Evolutionary conservation across 2,888 invertebrate genomes (phyloP).

Genomic region (Pocota personata): DNA sequence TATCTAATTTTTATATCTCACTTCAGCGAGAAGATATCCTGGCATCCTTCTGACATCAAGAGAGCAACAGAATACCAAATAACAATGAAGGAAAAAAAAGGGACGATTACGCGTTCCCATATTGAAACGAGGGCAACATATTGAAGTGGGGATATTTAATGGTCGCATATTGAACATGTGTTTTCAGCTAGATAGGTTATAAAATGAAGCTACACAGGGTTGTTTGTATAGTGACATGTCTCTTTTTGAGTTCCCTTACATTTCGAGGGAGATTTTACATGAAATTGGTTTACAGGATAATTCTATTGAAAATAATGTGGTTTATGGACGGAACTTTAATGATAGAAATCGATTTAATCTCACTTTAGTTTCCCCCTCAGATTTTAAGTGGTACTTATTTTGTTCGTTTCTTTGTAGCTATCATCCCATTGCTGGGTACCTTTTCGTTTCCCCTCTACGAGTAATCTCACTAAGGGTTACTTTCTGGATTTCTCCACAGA

Average conservation of each 20-base stretch:
- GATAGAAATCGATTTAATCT: slow-evolving; percentile 27
- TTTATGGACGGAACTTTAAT: slow-evolving; percentile 32
- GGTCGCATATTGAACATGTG: slow-evolving; percentile 54
- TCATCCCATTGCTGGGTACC: too few species aligned
- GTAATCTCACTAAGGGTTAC: too few species aligned
- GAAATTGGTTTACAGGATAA: slow-evolving; percentile 50
- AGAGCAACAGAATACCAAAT: slow-evolving; percentile 4
- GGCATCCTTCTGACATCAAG: neutral
- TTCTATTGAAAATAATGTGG: slow-evolving; percentile 39
- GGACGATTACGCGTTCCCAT: slow-evolving; percentile 23
- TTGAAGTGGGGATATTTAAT: slow-evolving; percentile 41
- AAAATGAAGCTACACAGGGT: slow-evolving; percentile 27
- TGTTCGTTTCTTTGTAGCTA: too few species aligned
- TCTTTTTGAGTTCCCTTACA: neutral
- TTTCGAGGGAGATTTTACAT: slow-evolving; percentile 22
- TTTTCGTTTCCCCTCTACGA: too few species aligned
- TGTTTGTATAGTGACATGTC: slow-evolving; percentile 14
- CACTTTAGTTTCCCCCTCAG: neutral
- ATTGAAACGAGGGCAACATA: slow-evolving; percentile 36
- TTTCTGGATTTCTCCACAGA: too few species aligned
- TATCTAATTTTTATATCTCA: slow-evolving; percentile 38
- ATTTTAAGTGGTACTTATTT: neutral
- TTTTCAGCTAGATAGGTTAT: slow-evolving; percentile 25
- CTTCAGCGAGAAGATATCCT: neutral
- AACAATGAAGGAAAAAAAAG: neutral